phyloP scores from a whole-genome alignment of 92 coral and sea anemone genomes.

The Isaurus tuberculatus region DNA sequence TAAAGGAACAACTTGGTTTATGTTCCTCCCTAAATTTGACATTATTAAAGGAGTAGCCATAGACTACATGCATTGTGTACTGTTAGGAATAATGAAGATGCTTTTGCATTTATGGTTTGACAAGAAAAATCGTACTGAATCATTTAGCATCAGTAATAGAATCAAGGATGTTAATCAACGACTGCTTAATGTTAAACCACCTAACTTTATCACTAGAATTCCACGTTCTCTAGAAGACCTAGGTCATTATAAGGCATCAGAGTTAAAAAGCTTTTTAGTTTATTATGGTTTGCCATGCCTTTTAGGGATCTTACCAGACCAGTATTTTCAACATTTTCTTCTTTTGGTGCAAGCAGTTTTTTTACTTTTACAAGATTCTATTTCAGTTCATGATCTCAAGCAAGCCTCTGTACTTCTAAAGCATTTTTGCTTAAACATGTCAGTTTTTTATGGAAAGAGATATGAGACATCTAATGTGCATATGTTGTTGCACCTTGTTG shows the following conservation, averaged over 20 bases:
- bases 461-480: constrained; percentile 45
- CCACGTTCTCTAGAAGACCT: constrained; percentile 19
- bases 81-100: constrained; percentile 58
- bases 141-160: constrained; percentile 28
- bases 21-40: constrained; percentile 51
- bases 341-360: constrained; percentile 44
- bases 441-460: constrained; percentile 25
- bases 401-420: constrained; percentile 51
- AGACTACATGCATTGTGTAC: constrained; percentile 70
- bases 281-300: constrained; percentile 47
- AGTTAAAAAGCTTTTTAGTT: constrained; percentile 57
- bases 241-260: constrained; percentile 55
- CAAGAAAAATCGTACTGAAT: constrained; percentile 1
- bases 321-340: constrained; percentile 54
- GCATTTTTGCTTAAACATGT: constrained; percentile 47
- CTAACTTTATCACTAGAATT: constrained; percentile 32
- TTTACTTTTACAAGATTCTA: constrained; percentile 18
- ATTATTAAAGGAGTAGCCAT: constrained; percentile 59
- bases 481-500: constrained; percentile 39
- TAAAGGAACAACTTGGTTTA: constrained; percentile 71
- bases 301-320: constrained; percentile 26
- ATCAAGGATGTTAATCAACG: constrained; percentile 42
- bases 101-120: constrained; percentile 62
- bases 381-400: constrained; percentile 21
- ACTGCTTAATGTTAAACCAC: constrained; percentile 50